Evolutionary conservation across 2,888 invertebrate species (phyloP), one percentile per base, ranked within the genome.

Genomic region (Hanleya hanleyi): DNA sequence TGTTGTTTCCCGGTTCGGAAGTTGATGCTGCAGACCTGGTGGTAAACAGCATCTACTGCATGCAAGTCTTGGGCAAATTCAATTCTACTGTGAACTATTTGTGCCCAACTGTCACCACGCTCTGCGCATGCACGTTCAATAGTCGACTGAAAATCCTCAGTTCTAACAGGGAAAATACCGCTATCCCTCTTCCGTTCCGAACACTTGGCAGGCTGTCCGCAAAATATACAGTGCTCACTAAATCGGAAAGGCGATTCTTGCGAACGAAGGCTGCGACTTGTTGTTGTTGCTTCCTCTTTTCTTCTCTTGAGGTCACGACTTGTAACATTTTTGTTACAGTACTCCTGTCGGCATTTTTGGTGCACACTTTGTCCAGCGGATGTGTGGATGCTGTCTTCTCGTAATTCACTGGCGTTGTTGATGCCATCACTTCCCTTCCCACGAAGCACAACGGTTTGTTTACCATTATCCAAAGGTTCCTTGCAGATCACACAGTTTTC

Each of bases 1-100:
- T 37, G 49, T 37, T 51, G 6, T 72, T n/a, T 74, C 47, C 65
- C 26, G 15, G 74, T 76, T 35, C 73, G 51, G 51, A 82, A 82
- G 41, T 78, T 79, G 6, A 76, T 69, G 67, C 74, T 75, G 64
- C 81, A 82, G 18, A 26, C 61, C 41, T 78, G 76, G 61, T 82
- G 79, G 57, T 79, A 82, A 6, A 78, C 26, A 0, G 78, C 76
- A 67, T 81, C 82, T 18, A 74, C 73, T 12, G 82, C 81, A 50
- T 51, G 79, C 9, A 82, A 75, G 72, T 81, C 82, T n/a, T 36
- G 32, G 29, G 50, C 38, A 49, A 33, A 33, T 36, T 35, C 26
- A 18, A 69, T 67, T 29, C 69, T 7, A 18, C 26, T 9, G 61
- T 26, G 41, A 9, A 71, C 74, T 18, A 22, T 64, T 6, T 35